Conservation (phyloP, 2,113 vertebrate genomes). For the Ardeotis arabs region DNA sequence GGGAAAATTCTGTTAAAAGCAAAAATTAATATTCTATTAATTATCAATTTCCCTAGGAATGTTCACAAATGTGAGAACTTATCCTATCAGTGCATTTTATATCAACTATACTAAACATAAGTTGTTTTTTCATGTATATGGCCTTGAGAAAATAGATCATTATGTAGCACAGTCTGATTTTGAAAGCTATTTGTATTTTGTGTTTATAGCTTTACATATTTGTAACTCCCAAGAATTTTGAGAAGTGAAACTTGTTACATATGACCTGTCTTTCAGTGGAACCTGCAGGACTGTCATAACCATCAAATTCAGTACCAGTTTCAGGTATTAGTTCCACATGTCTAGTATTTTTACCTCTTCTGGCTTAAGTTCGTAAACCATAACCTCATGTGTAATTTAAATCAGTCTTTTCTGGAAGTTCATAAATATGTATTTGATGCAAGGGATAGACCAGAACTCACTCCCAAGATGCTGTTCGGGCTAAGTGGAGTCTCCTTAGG, state of each 20-base stretch:
- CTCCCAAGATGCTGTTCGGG: slow-evolving; percentile 71
- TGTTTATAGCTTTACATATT: neutral
- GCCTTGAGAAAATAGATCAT: neutral
- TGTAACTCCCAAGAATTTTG: neutral
- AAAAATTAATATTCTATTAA: neutral
- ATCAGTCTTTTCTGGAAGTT: slow-evolving; percentile 42
- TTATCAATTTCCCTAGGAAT: neutral
- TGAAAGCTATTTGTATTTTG: neutral
- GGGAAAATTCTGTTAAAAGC: neutral
- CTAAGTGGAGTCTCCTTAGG: slow-evolving; percentile 73
- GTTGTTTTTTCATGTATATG: neutral
- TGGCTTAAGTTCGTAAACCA: slow-evolving; percentile 21
- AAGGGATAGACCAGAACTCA: slow-evolving; percentile 56
- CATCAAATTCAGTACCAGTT: neutral
- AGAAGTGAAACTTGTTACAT: neutral
- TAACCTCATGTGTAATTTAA: slow-evolving; percentile 57
- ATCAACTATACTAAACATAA: neutral
- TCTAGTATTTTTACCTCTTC: slow-evolving; percentile 10
- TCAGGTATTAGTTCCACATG: neutral
- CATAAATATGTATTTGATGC: slow-evolving; percentile 63
- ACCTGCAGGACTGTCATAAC: neutral
- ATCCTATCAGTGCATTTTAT: neutral
- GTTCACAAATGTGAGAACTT: neutral
- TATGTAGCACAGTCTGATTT: neutral
- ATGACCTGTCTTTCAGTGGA: neutral